These are phyloP conservation scores for Festucalex cinctus DNA, from an alignment of 2,113 vertebrate genomes.

Conservation along the genomic window DNA sequence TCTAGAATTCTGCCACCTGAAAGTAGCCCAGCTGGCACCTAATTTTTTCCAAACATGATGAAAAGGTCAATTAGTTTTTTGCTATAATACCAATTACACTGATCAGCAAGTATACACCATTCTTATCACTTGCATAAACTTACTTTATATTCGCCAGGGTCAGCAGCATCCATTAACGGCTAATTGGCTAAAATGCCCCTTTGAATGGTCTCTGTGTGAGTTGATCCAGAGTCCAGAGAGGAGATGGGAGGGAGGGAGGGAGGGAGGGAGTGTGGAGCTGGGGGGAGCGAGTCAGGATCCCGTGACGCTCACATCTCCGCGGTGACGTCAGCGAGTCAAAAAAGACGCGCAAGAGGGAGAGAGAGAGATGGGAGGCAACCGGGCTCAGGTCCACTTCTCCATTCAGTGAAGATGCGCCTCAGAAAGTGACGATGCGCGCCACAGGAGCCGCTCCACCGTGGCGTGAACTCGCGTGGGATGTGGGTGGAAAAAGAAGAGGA, in stretches of 20 bases:
- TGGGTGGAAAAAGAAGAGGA: not conserved
- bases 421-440: conserved; percentile 30
- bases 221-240: conserved; percentile 10
- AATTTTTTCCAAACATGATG: too few species aligned
- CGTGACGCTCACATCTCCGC: conserved; percentile 38
- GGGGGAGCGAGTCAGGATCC: conserved; percentile 15
- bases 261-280: not conserved
- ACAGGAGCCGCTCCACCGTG: conserved; percentile 20
- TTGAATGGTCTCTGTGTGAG: conserved; percentile 17
- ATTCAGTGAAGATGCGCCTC: conserved; percentile 48
- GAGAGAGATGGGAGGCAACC: conserved; percentile 57
- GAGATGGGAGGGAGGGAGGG: not conserved
- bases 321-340: conserved; percentile 68
- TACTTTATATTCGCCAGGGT: not conserved
- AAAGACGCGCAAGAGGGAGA: conserved; percentile 49
- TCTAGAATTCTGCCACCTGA: too few species aligned
- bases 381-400: conserved; percentile 49
- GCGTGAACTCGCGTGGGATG: conserved; percentile 4
- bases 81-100: not conserved
- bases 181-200: conserved; percentile 27
- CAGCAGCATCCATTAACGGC: not conserved
- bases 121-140: not conserved
- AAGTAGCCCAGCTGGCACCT: too few species aligned
- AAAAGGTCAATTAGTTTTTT: too few species aligned
- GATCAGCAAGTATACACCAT: not conserved